Conservation (phyloP, 1,140 invertebrate genomes). For the Cydia splendana region DNA sequence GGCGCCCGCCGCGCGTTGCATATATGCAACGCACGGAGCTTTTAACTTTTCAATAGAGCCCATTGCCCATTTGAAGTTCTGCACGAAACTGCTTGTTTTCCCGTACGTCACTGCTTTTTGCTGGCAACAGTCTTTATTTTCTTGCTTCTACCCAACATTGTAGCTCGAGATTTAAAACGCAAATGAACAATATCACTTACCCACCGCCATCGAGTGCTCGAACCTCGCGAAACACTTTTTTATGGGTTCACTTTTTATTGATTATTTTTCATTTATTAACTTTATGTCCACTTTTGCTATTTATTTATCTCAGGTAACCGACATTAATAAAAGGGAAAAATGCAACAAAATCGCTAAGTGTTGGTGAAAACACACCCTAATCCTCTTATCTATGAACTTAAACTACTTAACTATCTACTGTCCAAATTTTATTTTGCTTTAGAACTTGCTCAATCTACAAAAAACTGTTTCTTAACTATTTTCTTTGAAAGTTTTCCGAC, state of each 20-base stretch:
- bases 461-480: too few species aligned
- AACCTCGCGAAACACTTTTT: too few species aligned
- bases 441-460: not conserved
- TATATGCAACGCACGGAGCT: not conserved
- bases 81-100: not conserved
- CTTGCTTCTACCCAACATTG: not conserved
- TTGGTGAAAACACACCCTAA: too few species aligned
- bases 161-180: not conserved
- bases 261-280: too few species aligned
- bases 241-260: too few species aligned
- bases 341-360: too few species aligned
- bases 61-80: not conserved
- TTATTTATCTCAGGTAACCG: too few species aligned
- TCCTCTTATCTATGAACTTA: too few species aligned
- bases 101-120: not conserved
- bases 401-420: too few species aligned
- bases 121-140: not conserved
- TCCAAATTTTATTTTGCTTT: too few species aligned
- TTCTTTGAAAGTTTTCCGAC: not conserved
- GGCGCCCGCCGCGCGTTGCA: not conserved
- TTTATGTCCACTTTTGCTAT: too few species aligned
- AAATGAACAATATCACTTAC: conserved; percentile 10
- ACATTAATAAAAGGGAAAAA: too few species aligned
- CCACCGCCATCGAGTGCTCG: not conserved
- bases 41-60: not conserved